Percentiles rank a stretch among this genome's conserved stretches.
phyloP scores from a whole-genome alignment of 2,888 invertebrate species.

The Amblyjoppa fuscipennis region DNA sequence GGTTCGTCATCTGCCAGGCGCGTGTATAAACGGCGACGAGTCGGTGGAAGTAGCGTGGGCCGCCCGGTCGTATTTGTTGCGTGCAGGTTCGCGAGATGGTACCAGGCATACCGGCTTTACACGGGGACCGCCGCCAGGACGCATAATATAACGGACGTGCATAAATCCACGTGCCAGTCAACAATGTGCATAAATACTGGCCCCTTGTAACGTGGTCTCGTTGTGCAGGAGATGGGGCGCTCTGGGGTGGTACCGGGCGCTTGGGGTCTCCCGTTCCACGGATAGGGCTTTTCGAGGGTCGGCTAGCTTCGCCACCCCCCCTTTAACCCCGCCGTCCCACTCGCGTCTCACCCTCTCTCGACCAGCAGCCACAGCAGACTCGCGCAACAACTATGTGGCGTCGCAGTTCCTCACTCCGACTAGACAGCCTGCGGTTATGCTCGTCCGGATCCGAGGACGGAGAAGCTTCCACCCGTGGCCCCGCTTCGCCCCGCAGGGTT shows the following conservation, averaged over 20 bases:
- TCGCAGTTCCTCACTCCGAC: slow-evolving; percentile 80
- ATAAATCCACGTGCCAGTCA: slow-evolving; percentile 85
- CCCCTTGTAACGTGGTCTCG: slow-evolving; percentile 82
- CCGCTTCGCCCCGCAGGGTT: slow-evolving; percentile 32
- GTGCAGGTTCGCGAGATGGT: slow-evolving; percentile 80
- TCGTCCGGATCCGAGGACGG: slow-evolving; percentile 75
- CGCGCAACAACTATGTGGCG: slow-evolving; percentile 79
- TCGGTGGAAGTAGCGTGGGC: slow-evolving; percentile 44
- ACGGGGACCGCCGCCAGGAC: slow-evolving; percentile 82
- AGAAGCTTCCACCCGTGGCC: slow-evolving; percentile 46
- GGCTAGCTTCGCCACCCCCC: slow-evolving; percentile 61
- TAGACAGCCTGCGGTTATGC: slow-evolving; percentile 81
- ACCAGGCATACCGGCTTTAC: slow-evolving; percentile 82
- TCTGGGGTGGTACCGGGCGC: slow-evolving; percentile 66
- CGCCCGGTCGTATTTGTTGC: slow-evolving; percentile 75
- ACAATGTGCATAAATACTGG: slow-evolving; percentile 85
- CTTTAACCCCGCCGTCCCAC: slow-evolving; percentile 45
- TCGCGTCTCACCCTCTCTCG: slow-evolving; percentile 58
- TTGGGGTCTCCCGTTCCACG: slow-evolving; percentile 60
- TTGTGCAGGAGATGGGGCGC: slow-evolving; percentile 68
- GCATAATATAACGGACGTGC: slow-evolving; percentile 85
- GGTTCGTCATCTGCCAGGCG: slow-evolving; percentile 22
- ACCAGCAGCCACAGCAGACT: slow-evolving; percentile 67
- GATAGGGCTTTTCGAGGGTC: slow-evolving; percentile 72
- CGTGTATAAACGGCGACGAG: slow-evolving; percentile 39